Percentiles rank a stretch among this genome's conserved stretches.
Conservation (phyloP, 2,113 vertebrate species). For the Phylloscopus trochilus region DNA sequence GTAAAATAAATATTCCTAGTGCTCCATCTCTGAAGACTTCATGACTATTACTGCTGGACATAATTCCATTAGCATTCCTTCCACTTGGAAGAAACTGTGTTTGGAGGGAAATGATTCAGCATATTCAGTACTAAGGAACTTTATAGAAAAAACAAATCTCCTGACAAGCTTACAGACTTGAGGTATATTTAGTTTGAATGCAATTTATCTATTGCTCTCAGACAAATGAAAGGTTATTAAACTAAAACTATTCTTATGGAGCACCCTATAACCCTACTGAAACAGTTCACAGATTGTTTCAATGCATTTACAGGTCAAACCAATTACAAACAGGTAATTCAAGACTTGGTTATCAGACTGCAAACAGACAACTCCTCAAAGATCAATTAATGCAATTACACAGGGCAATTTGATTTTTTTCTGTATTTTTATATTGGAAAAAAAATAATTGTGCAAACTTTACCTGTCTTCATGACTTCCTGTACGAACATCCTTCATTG, state of each 20-base stretch:
- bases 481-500: constrained; percentile 97
- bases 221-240: not conserved
- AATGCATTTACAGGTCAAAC: not conserved
- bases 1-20: not conserved
- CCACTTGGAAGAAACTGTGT: not conserved
- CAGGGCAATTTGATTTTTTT: not conserved
- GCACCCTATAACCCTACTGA: not conserved
- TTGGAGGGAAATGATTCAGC: constrained; percentile 11
- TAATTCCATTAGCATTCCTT: not conserved
- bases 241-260: not conserved
- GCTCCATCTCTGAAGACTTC: not conserved
- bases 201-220: not conserved
- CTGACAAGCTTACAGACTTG: not conserved
- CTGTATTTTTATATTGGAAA: not conserved
- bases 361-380: not conserved
- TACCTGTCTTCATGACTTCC: constrained; percentile 98
- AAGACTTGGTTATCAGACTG: not conserved
- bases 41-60: not conserved
- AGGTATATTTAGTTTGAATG: not conserved
- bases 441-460: not conserved
- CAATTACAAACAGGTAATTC: not conserved
- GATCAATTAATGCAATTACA: not conserved
- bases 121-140: not conserved
- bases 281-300: not conserved
- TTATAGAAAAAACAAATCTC: not conserved